Evolutionary conservation across 2,113 vertebrate species (phyloP).

Genomic region (Taurulus bubalis): DNA sequence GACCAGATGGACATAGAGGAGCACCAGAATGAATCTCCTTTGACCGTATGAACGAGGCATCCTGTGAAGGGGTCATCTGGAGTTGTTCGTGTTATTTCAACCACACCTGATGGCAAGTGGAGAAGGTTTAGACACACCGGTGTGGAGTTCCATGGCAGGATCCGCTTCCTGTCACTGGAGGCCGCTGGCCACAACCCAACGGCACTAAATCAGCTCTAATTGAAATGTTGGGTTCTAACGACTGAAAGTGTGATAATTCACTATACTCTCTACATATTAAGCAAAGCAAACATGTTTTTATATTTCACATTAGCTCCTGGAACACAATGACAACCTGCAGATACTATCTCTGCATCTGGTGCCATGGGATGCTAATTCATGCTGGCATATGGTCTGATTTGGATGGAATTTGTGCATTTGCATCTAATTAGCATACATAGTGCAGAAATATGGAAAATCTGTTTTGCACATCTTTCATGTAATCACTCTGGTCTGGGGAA

Average conservation of each 20-base stretch:
- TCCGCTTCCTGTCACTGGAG: not conserved
- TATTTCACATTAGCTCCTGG: constrained; percentile 11
- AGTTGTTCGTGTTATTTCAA: too few relatives aligned
- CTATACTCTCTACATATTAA: not conserved
- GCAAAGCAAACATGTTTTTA: not conserved
- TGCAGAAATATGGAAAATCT: not conserved
- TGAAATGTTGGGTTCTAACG: not conserved
- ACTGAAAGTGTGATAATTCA: not conserved
- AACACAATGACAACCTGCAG: constrained; percentile 23
- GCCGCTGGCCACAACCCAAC: not conserved
- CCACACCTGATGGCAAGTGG: too few relatives aligned
- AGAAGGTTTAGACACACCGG: too few relatives aligned
- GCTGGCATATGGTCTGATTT: constrained; percentile 36
- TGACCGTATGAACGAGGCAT: too few relatives aligned
- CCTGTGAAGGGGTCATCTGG: too few relatives aligned
- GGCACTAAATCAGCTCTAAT: not conserved
- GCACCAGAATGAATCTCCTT: too few relatives aligned
- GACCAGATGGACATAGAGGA: too few relatives aligned
- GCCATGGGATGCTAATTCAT: constrained; percentile 11
- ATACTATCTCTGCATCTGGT: constrained; percentile 25
- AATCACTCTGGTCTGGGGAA: not conserved
- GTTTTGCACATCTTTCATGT: not conserved
- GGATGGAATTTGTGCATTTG: constrained; percentile 32
- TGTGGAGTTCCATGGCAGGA: too few relatives aligned
- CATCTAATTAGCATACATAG: constrained; percentile 23